Evolutionary conservation across 2,113 vertebrate genomes (phyloP), one percentile per base, ranked within the genome.

Genomic region (Lutjanus erythropterus): DNA sequence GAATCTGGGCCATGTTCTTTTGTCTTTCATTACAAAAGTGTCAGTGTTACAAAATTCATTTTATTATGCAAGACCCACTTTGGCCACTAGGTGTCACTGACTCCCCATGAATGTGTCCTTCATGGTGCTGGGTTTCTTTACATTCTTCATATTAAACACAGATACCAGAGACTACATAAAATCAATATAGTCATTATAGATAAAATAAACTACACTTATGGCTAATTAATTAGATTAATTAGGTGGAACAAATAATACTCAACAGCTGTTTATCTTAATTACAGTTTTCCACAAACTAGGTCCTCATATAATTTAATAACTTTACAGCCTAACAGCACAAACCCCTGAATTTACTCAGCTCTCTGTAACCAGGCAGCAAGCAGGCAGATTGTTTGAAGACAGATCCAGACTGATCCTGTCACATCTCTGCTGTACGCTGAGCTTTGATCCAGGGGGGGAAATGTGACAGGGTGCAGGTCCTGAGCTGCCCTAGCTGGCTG

Each of bases 381-480:
- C 19, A 41, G 12, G 25, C 10, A 15, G 23, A 39, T 0, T 52
- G 55, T 64, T 35, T 78, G 21, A 81, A 56, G 68, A 42, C 75
- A 29, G n/a, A 77, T 42, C 37, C 31, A 42, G 46, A 55, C 33
- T 0, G 42, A 66, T 53, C 56, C 41, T 29, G 69, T 56, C 49
- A 46, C 0, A 14, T 15, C 61, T 6, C 66, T 85, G 73, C 70
- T 83, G 44, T 15, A 12, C 18, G 0, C 37, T 80, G 75, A 71
- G 55, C 85, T 89, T 78, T 84, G 69, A 75, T 62, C 53, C 2
- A 16, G 31, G 31, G 18, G 25, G 8, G 46, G 58, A 35, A 35
- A 49, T 31, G 10, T 72, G 65, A 39, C 52, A 29, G 4, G 4
- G 9, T 12, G 9, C n/a, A 33, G 27, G 7, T 9, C 44, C 47